Evolutionary conservation across 2,113 vertebrate genomes (phyloP), one percentile per base, ranked within the genome.

Genomic region (Fregetta grallaria): DNA sequence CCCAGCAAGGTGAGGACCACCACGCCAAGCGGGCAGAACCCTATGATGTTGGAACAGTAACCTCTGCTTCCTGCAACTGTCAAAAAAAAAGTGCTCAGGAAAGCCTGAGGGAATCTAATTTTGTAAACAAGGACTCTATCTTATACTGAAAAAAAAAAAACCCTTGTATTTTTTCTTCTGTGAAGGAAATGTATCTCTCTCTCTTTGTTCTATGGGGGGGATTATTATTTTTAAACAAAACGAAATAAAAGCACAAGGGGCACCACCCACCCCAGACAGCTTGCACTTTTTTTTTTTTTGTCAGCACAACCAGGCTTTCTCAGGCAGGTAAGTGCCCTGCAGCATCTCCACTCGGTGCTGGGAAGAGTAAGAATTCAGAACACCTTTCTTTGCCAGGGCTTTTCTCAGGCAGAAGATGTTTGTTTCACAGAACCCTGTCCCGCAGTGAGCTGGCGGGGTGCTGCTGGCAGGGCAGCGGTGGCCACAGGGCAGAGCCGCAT

Each of bases 161-260:
- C 15, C 6, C 5, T 63, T 85, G 49, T 87, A 19, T 71, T 92
- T 97, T 97, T 97, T 96, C 97, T 97, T 98, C 97, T 97, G 76
- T 98, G 97, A 98, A 97, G 97, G 95, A 96, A 90, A 85, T 49
- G 15, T 80, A 50, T 55, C 15, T 26, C 25, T 75, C 44, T 72
- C 27, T 75, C 42, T 72, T 30, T 92, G 38, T 75, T 63, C 9
- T 45, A 10, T 29, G 40, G 53, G 29, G 29, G 36, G 14, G n/a
- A 15, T 44, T 70, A 32, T 6, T 59, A 14, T 94, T 95, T 92
- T 85, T 65, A 88, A 97, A 90, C 87, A 92, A 94, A 88, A 42
- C 44, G 52, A 65, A 87, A 72, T 91, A 30, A 83, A 90, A 93
- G 87, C 81, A 91, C 70, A 68, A 58, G 73, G 42, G 84, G 49